Percentiles rank a stretch among this genome's conserved stretches.
Conservation (phyloP, 1,140 invertebrate species). For the Pemphigus obesinymphae region DNA sequence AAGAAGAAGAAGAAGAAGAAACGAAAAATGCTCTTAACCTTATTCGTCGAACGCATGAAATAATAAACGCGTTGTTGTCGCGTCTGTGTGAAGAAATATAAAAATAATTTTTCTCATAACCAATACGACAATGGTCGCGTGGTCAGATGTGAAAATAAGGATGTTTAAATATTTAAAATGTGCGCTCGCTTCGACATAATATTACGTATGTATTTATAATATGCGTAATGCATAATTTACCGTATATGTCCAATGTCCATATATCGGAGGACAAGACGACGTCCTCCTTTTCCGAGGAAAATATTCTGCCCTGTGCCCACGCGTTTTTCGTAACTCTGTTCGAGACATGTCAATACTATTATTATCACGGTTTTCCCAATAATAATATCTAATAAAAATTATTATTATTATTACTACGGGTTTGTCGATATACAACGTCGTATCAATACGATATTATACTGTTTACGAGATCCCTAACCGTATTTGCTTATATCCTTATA, state of each 20-base stretch:
- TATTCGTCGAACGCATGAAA: too few relatives aligned
- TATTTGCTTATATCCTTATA: too few relatives aligned
- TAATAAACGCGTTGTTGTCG: neutral
- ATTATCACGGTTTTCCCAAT: too few relatives aligned
- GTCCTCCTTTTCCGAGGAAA: conserved; percentile 2
- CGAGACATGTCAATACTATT: too few relatives aligned
- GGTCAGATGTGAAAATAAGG: too few relatives aligned
- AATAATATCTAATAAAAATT: too few relatives aligned
- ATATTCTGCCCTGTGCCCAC: neutral
- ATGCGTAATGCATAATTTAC: neutral
- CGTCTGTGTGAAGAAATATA: neutral
- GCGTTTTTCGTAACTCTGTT: conserved; percentile 19
- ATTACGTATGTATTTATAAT: neutral
- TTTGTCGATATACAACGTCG: too few relatives aligned
- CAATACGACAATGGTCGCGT: neutral
- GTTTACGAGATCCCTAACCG: too few relatives aligned
- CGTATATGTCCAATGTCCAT: neutral
- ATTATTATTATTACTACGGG: too few relatives aligned
- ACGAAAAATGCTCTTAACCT: neutral
- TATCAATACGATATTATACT: too few relatives aligned
- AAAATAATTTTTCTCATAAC: neutral
- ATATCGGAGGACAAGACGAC: conserved; percentile 11
- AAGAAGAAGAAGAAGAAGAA: too few relatives aligned
- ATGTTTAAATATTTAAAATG: neutral
- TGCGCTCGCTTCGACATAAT: neutral